Evolutionary conservation across 2,888 invertebrate genomes (phyloP).

Genomic region (Diarsia mendica): DNA sequence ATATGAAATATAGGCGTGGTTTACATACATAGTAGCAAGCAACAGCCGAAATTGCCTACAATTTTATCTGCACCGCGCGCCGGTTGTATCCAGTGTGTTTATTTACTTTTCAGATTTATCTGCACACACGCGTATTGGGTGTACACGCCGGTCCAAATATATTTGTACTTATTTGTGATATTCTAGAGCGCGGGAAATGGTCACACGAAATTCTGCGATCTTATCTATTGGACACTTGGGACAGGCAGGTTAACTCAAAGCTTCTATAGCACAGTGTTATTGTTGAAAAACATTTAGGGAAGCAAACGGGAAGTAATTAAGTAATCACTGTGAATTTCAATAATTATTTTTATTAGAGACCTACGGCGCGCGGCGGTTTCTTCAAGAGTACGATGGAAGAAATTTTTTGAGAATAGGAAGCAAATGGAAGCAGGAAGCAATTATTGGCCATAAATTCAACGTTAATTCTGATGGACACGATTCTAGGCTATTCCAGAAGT

Average conservation of each 20-base stretch:
- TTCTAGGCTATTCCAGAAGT: too few relatives aligned
- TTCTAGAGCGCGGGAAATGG: not conserved
- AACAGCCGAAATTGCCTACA: constrained; percentile 6
- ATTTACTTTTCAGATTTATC: constrained; percentile 23
- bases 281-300: too few relatives aligned
- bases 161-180: not conserved
- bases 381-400: too few relatives aligned
- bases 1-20: constrained; percentile 15
- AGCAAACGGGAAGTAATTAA: too few relatives aligned
- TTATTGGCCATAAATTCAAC: too few relatives aligned
- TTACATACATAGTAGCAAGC: constrained; percentile 1
- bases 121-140: not conserved
- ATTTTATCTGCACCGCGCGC: not conserved
- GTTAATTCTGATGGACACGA: too few relatives aligned
- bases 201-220: not conserved
- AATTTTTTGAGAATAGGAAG: too few relatives aligned
- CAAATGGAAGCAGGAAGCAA: too few relatives aligned
- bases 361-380: too few relatives aligned
- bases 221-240: not conserved
- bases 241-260: constrained; percentile 8
- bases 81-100: constrained; percentile 28
- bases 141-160: not conserved
- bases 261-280: not conserved
- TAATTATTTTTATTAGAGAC: too few relatives aligned
- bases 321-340: too few relatives aligned